Evolutionary conservation across 2,888 invertebrate genomes (phyloP).

Genomic region (Drosophila robusta): DNA sequence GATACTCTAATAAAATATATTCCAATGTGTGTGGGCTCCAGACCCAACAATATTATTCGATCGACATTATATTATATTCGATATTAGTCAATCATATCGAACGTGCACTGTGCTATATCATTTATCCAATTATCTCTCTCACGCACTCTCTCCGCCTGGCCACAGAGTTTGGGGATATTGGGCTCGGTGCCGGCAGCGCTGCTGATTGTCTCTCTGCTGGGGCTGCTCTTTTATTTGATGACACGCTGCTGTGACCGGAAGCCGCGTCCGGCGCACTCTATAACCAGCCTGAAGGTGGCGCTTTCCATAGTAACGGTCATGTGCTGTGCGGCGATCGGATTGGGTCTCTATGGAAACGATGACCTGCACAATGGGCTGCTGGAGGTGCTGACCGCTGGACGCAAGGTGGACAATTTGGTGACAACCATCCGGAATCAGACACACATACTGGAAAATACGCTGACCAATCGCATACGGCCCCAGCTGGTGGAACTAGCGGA

Average conservation of each 20-base stretch:
- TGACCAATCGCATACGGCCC: slow-evolving; percentile 89
- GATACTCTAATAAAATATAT: too few relatives aligned
- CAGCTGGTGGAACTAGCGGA: slow-evolving; percentile 91
- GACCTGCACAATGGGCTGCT: slow-evolving; percentile 96
- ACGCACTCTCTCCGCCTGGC: neutral
- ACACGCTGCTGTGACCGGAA: slow-evolving; percentile 98
- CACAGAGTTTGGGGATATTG: slow-evolving; percentile 95
- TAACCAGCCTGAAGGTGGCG: slow-evolving; percentile 93
- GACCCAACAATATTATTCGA: too few relatives aligned
- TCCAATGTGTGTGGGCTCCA: neutral
- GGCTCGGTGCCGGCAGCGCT: slow-evolving; percentile 97
- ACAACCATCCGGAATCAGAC: slow-evolving; percentile 93
- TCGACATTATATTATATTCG: too few relatives aligned
- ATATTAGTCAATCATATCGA: neutral
- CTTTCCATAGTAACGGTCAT: slow-evolving; percentile 93
- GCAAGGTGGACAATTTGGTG: slow-evolving; percentile 92
- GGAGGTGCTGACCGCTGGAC: slow-evolving; percentile 91
- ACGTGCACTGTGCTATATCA: neutral
- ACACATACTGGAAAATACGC: slow-evolving; percentile 90
- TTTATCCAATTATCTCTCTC: neutral
- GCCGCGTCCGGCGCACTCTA: slow-evolving; percentile 94
- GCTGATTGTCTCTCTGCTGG: slow-evolving; percentile 94
- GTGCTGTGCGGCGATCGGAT: slow-evolving; percentile 95
- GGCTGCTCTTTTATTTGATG: slow-evolving; percentile 95
- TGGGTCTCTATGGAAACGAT: slow-evolving; percentile 97